Evolutionary conservation across 1,140 invertebrate genomes (phyloP).

Genomic region (Brachionus rotundiformis): DNA sequence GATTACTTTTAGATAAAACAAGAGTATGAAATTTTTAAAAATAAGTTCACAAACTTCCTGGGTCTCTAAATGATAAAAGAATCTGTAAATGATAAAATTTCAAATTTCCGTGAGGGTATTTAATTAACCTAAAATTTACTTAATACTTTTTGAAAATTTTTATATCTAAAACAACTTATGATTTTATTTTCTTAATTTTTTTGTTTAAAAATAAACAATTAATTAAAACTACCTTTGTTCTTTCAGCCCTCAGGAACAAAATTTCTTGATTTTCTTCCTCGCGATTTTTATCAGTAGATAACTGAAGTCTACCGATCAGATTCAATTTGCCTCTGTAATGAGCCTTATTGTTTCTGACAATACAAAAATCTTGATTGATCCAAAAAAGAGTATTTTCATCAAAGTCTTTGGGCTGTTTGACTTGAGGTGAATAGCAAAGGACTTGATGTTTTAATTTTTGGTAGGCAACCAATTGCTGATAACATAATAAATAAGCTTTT

Average conservation of each 20-base stretch:
- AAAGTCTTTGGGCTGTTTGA: constrained; percentile 87
- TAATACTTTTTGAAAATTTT: too few relatives aligned
- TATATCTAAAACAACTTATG: too few relatives aligned
- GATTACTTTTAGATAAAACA: too few relatives aligned
- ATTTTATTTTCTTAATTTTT: too few relatives aligned
- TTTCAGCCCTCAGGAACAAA: constrained; percentile 73
- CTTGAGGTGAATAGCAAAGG: constrained; percentile 75
- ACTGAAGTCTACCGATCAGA: constrained; percentile 86
- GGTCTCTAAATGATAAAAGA: too few relatives aligned
- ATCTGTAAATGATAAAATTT: too few relatives aligned
- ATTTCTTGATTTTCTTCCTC: constrained; percentile 93
- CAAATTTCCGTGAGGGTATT: too few relatives aligned
- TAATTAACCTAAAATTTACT: too few relatives aligned
- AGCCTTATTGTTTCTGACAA: constrained; percentile 81
- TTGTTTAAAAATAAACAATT: too few relatives aligned
- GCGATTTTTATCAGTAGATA: constrained; percentile 90
- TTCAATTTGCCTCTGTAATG: constrained; percentile 92
- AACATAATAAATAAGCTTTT: neutral
- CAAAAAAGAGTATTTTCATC: constrained; percentile 87
- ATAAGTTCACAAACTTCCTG: too few relatives aligned
- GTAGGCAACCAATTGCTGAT: constrained; percentile 84
- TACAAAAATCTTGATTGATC: constrained; percentile 93
- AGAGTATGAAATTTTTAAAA: too few relatives aligned
- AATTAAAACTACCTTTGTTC: constrained; percentile 45
- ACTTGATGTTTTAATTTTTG: constrained; percentile 92